Conservation (phyloP, 2,888 invertebrate species). For the Epinotia bilunana region DNA sequence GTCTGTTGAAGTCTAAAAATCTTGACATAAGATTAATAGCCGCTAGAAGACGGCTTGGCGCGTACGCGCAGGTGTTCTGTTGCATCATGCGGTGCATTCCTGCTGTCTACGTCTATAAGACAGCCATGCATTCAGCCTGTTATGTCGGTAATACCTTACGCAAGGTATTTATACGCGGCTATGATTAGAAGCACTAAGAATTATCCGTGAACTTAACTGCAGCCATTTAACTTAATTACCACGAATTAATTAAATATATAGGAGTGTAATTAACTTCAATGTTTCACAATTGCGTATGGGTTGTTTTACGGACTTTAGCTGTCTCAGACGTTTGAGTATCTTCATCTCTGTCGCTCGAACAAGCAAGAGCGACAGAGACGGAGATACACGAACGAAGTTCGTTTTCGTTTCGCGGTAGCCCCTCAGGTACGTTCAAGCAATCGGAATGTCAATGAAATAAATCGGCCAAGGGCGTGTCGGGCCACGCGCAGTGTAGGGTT, state of each 20-base stretch:
- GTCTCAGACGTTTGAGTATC: not conserved
- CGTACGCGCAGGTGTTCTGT: constrained; percentile 58
- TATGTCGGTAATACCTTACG: constrained; percentile 38
- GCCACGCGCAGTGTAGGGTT: too few species aligned
- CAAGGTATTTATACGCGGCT: constrained; percentile 35
- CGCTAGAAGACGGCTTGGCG: constrained; percentile 74
- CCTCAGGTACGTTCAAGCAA: too few species aligned
- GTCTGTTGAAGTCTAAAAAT: constrained; percentile 58
- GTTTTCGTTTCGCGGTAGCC: too few species aligned
- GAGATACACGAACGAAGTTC: too few species aligned
- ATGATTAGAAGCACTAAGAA: constrained; percentile 42
- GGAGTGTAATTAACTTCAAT: constrained; percentile 20
- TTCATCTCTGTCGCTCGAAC: too few species aligned
- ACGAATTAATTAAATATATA: constrained; percentile 31
- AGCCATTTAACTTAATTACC: constrained; percentile 35
- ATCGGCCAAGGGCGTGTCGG: too few species aligned
- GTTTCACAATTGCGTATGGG: constrained; percentile 25
- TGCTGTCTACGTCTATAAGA: constrained; percentile 32
- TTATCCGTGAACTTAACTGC: constrained; percentile 38
- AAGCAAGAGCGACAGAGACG: too few species aligned
- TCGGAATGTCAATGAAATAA: not conserved
- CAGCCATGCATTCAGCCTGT: constrained; percentile 40
- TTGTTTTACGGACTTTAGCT: constrained; percentile 1
- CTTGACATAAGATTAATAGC: constrained; percentile 70
- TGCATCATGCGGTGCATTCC: constrained; percentile 59